Evolutionary conservation across 1,140 invertebrate genomes (phyloP).

Genomic region (Maniola jurtina): DNA sequence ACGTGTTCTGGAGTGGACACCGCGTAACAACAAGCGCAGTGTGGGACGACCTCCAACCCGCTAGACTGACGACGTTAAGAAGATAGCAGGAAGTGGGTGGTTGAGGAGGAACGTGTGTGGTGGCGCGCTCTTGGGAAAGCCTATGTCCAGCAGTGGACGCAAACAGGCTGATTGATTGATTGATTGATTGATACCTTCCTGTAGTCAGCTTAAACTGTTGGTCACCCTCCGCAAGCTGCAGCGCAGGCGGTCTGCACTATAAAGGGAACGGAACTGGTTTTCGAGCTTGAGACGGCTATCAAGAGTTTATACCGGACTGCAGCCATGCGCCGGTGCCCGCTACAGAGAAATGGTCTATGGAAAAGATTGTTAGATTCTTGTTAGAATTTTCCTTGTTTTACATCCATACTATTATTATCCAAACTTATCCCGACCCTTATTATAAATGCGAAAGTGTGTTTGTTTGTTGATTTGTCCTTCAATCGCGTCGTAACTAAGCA

Average conservation of each 20-base stretch:
- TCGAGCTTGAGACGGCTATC: conserved; percentile 48
- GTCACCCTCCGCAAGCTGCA: conserved; percentile 61
- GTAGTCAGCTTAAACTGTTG: neutral
- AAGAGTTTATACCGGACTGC: conserved; percentile 46
- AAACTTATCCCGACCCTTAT: neutral
- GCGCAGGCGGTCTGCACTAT: conserved; percentile 68
- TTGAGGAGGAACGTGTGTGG: too few species aligned
- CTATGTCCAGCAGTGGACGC: too few species aligned
- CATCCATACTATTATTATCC: neutral
- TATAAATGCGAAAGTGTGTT: too few species aligned
- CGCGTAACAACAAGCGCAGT: too few species aligned
- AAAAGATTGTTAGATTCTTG: conserved; percentile 3
- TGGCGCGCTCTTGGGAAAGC: too few species aligned
- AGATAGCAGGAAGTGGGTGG: too few species aligned
- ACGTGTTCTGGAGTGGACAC: too few species aligned
- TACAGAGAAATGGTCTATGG: conserved; percentile 26
- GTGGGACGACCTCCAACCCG: too few species aligned
- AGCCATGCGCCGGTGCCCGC: conserved; percentile 19
- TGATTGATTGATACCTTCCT: neutral
- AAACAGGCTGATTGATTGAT: too few species aligned
- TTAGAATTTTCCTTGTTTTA: neutral
- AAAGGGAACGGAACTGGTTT: conserved; percentile 72
- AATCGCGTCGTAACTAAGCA: too few species aligned
- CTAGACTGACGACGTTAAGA: too few species aligned
- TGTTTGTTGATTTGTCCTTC: too few species aligned